These are phyloP conservation scores for Gallinago nigripennis DNA, from an alignment of 2,797 vertebrate genomes.

Conservation along the genomic window DNA sequence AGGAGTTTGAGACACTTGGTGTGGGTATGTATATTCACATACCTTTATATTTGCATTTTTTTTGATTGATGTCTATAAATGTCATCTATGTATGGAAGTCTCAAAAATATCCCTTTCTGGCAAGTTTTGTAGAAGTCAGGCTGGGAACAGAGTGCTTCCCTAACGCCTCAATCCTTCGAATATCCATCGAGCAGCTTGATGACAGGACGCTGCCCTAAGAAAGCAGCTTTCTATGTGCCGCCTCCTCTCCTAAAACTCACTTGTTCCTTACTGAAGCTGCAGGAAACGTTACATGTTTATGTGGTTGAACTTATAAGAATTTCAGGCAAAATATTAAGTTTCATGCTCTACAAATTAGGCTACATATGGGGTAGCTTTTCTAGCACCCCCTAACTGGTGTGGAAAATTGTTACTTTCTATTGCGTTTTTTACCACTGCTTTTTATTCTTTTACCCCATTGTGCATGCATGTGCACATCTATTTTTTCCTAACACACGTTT, in stretches of 20 bases:
- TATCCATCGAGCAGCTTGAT: not conserved
- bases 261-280: not conserved
- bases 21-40: not conserved
- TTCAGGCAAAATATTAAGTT: not conserved
- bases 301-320: not conserved
- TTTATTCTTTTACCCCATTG: not conserved
- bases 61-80: not conserved
- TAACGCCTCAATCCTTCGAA: not conserved
- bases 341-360: not conserved
- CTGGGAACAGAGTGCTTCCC: not conserved
- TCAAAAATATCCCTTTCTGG: not conserved
- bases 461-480: fast-evolving
- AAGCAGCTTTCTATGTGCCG: not conserved
- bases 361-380: not conserved
- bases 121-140: not conserved
- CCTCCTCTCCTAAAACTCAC: not conserved
- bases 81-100: not conserved
- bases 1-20: fast-evolving
- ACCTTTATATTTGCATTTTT: not conserved
- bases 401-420: not conserved
- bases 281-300: not conserved
- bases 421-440: not conserved
- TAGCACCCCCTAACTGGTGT: not conserved
- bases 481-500: not conserved
- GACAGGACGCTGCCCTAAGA: not conserved